phyloP scores from a whole-genome alignment of 1,140 invertebrate genomes.

The Pteromalus puparum region DNA sequence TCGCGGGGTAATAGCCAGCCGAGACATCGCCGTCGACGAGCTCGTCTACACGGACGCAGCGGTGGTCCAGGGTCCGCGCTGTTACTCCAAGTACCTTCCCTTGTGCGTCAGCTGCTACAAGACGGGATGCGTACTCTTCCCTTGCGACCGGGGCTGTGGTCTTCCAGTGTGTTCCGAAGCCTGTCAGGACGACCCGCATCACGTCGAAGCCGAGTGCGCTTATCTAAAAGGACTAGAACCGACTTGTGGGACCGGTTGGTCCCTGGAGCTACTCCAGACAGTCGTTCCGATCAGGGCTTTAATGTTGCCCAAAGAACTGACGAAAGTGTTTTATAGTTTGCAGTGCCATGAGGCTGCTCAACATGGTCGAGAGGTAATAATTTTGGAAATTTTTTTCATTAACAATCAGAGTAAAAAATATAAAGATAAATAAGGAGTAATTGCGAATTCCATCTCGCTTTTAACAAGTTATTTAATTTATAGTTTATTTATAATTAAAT shows the following conservation, averaged over 20 bases:
- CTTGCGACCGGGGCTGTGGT: conserved; percentile 77
- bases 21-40: conserved; percentile 80
- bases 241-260: conserved; percentile 72
- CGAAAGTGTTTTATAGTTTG: background rate
- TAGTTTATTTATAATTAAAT: no score
- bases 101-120: conserved; percentile 78
- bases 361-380: conserved; percentile 57
- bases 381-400: background rate
- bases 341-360: conserved; percentile 23
- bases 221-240: conserved; percentile 75
- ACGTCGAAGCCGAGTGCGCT: conserved; percentile 77
- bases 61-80: conserved; percentile 80
- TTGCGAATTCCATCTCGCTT: no score
- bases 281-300: conserved; percentile 78
- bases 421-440: no score
- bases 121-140: conserved; percentile 69
- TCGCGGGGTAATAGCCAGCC: conserved; percentile 80
- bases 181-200: conserved; percentile 76
- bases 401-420: no score
- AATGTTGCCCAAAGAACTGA: background rate
- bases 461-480: no score
- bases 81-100: conserved; percentile 68
- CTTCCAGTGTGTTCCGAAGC: conserved; percentile 77
- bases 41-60: conserved; percentile 82
- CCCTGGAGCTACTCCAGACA: conserved; percentile 74